Evolutionary conservation across 2,797 vertebrate genomes (phyloP).

Genomic region (Protosalanx chinensis): DNA sequence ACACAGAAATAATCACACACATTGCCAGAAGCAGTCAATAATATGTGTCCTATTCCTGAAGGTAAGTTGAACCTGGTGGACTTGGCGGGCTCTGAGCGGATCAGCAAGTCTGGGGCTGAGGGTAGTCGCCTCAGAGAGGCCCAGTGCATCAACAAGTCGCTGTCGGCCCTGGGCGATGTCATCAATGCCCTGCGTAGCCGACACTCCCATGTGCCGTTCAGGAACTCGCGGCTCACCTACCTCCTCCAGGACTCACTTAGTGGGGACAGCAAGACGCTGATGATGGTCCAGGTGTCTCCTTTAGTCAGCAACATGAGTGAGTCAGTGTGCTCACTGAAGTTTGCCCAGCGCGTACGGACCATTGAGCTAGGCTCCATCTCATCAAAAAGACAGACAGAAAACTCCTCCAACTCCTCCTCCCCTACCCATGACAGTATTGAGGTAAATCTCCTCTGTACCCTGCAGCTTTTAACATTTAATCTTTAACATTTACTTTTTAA

Average conservation of each 20-base stretch:
- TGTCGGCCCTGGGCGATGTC: conserved; percentile 90
- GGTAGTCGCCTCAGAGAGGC: conserved; percentile 90
- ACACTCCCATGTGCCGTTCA: conserved; percentile 91
- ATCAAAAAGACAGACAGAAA: conserved; percentile 74
- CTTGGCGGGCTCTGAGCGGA: conserved; percentile 91
- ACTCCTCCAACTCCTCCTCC: conserved; percentile 84
- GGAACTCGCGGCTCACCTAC: conserved; percentile 97
- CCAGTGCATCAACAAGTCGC: conserved; percentile 95
- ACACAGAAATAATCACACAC: background rate
- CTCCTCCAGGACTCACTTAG: conserved; percentile 94
- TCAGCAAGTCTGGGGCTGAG: conserved; percentile 88
- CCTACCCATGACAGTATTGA: conserved; percentile 84
- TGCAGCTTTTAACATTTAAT: too few relatives aligned
- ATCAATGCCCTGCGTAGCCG: conserved; percentile 88
- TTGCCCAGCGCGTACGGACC: conserved; percentile 89
- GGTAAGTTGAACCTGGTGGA: conserved; percentile 96
- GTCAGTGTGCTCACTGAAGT: conserved; percentile 96
- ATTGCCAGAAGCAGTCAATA: background rate
- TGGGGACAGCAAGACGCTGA: conserved; percentile 95
- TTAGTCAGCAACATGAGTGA: conserved; percentile 84
- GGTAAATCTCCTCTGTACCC: conserved; percentile 62
- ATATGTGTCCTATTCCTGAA: conserved; percentile 36
- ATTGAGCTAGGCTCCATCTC: conserved; percentile 81
- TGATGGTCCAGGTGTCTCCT: conserved; percentile 97
- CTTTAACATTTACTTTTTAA: too few relatives aligned